These are phyloP conservation scores for Lepidochrysops patricia DNA, from an alignment of 2,888 invertebrate species.

Conservation along the genomic window DNA sequence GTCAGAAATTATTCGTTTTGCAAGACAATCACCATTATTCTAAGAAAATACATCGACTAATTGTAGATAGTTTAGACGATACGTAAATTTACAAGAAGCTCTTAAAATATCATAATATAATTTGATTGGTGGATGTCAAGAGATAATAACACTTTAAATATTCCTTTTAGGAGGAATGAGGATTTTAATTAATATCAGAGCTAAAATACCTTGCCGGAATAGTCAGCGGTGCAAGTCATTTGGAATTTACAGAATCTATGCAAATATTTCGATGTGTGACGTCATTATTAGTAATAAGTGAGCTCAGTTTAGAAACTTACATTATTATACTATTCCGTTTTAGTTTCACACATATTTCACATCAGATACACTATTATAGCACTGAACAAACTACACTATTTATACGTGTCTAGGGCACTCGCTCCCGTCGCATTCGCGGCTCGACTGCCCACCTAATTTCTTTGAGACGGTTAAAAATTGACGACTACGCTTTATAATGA, in stretches of 20 bases:
- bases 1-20: too few species aligned
- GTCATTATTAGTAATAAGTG: background rate
- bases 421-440: conserved; percentile 50
- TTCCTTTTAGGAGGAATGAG: too few species aligned
- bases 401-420: conserved; percentile 18
- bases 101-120: too few species aligned
- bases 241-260: background rate
- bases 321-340: conserved; percentile 10
- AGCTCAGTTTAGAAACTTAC: too few species aligned
- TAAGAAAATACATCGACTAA: too few species aligned
- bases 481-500: conserved; percentile 27
- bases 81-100: too few species aligned
- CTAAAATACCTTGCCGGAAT: background rate
- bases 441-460: conserved; percentile 55
- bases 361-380: conserved; percentile 17
- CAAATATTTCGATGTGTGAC: background rate
- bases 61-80: too few species aligned
- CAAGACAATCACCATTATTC: too few species aligned
- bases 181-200: background rate
- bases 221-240: background rate
- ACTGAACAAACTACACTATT: conserved; percentile 13
- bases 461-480: conserved; percentile 31
- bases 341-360: conserved; percentile 11
- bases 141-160: too few species aligned
- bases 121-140: too few species aligned